Conservation (phyloP, 2,888 invertebrate genomes). For the Acleris holmiana region DNA sequence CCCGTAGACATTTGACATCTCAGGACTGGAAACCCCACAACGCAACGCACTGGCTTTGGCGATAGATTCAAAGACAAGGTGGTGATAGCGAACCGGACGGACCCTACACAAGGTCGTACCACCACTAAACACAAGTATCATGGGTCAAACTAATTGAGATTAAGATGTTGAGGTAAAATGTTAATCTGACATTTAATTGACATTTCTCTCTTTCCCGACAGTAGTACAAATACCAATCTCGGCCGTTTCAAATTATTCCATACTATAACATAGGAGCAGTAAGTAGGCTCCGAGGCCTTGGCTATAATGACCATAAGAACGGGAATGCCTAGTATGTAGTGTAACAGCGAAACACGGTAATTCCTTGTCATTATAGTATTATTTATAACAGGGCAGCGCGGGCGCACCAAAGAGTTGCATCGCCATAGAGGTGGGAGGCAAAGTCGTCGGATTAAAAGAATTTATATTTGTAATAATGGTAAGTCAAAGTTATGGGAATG, state of each 20-base stretch:
- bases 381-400: conserved; percentile 73
- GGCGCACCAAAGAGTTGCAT: conserved; percentile 60
- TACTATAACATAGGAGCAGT: conserved; percentile 40
- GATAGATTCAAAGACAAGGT: too few relatives aligned
- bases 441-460: conserved; percentile 39
- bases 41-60: too few relatives aligned
- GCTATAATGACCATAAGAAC: conserved; percentile 64
- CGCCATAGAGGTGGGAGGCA: conserved; percentile 51
- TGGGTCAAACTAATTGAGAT: too few relatives aligned
- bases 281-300: conserved; percentile 60
- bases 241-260: conserved; percentile 18
- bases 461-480: conserved; percentile 10
- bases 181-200: background rate
- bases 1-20: too few relatives aligned
- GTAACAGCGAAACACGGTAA: conserved; percentile 73
- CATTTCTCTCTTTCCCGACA: background rate
- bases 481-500: background rate
- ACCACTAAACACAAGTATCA: too few relatives aligned
- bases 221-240: conserved; percentile 7
- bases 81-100: too few relatives aligned
- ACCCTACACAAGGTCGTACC: too few relatives aligned
- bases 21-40: too few relatives aligned
- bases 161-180: too few relatives aligned
- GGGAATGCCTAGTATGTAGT: conserved; percentile 65
- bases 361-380: conserved; percentile 82